Evolutionary conservation across 1,140 invertebrate species (phyloP).

Genomic region (Hycleus cichorii): DNA sequence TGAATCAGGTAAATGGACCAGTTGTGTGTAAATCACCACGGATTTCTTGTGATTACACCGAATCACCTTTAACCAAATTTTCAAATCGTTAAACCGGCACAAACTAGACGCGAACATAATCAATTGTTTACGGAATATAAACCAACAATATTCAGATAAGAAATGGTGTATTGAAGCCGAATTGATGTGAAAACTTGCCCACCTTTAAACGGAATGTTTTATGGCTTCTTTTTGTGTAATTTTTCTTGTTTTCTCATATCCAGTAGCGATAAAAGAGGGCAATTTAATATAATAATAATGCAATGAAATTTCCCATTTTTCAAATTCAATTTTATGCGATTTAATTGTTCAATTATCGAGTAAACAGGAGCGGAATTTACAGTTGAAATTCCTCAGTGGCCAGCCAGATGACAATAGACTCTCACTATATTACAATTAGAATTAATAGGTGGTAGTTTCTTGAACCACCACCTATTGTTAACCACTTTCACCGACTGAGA

Average conservation of each 20-base stretch:
- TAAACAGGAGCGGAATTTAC: constrained; percentile 15
- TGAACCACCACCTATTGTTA: no score
- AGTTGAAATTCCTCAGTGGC: constrained; percentile 12
- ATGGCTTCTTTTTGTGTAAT: no score
- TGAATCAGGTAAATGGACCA: constrained; percentile 13
- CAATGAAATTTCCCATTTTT: no score
- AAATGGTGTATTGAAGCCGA: no score
- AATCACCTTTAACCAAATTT: constrained; percentile 20
- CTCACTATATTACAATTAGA: background rate
- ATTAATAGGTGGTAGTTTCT: no score
- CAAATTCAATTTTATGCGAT: no score
- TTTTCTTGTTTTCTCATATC: background rate
- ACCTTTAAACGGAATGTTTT: no score
- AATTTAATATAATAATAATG: no score
- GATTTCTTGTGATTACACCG: constrained; percentile 24
- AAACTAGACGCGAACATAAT: background rate
- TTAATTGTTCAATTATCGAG: constrained; percentile 20
- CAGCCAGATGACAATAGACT: constrained; percentile 2
- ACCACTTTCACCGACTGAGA: constrained; percentile 7
- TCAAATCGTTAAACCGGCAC: background rate
- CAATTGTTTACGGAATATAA: no score
- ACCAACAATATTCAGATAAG: no score
- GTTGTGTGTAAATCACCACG: constrained; percentile 18
- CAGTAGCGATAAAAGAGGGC: no score
- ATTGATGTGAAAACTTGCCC: no score